phyloP scores from a whole-genome alignment of 2,888 invertebrate species.

The Ectemnius lituratus region DNA sequence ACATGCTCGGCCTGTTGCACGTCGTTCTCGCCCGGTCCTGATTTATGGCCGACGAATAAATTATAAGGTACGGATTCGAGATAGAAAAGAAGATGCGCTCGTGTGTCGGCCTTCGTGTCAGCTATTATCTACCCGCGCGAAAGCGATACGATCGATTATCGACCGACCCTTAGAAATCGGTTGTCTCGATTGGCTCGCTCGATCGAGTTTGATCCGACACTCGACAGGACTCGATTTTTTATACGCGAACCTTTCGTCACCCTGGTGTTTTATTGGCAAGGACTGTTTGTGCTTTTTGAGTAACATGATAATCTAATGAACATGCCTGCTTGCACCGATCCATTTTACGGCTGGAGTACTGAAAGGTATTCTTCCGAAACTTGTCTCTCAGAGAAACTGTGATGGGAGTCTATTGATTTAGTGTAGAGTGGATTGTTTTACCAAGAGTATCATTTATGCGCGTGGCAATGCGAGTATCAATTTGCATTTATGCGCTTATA shows the following conservation, averaged over 20 bases:
- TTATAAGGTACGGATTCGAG: conserved; percentile 56
- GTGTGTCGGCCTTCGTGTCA: conserved; percentile 29
- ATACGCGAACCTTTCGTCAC: not conserved
- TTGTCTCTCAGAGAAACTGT: too few relatives aligned
- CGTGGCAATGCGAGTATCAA: too few relatives aligned
- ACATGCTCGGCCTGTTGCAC: conserved; percentile 62
- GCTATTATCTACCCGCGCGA: conserved; percentile 30
- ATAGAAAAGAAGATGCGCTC: conserved; percentile 10
- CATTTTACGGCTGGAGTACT: too few relatives aligned
- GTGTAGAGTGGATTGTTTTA: too few relatives aligned
- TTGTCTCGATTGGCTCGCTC: not conserved
- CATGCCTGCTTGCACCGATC: not conserved
- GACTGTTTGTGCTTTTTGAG: not conserved
- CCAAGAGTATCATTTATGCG: too few relatives aligned
- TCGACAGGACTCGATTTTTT: not conserved
- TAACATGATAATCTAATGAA: not conserved
- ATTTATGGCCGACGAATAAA: conserved; percentile 61
- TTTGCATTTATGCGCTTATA: too few relatives aligned
- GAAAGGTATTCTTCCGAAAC: too few relatives aligned
- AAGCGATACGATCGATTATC: not conserved
- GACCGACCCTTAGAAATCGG: not conserved
- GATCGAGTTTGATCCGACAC: not conserved
- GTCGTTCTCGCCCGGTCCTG: conserved; percentile 53
- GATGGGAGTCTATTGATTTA: too few relatives aligned
- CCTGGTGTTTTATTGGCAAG: not conserved